Evolutionary conservation across 64 coral and sea anemone genomes (phyloP).

Genomic region (Dendronephthya gigantea): DNA sequence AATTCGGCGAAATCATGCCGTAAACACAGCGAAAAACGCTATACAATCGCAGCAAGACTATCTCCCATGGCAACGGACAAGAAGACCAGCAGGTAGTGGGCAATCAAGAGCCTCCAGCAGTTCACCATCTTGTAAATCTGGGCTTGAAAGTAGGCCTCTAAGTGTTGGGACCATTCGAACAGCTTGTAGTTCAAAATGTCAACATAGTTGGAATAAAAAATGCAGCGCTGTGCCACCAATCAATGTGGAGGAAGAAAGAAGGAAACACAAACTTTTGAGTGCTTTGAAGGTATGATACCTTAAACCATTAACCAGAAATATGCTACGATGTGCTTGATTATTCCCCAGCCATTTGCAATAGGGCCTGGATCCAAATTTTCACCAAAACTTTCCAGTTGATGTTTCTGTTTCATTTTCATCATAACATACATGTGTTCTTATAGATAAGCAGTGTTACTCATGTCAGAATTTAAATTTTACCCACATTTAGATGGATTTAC

Average conservation of each 20-base stretch:
- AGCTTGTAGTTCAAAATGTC: neutral
- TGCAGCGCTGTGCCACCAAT: neutral
- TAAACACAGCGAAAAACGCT: neutral
- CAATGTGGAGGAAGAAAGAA: neutral
- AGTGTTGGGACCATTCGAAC: neutral
- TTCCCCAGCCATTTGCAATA: too few relatives aligned
- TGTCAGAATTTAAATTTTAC: too few relatives aligned
- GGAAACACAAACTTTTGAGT: neutral
- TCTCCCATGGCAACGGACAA: conserved; percentile 8
- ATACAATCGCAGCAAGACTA: neutral
- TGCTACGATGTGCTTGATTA: too few relatives aligned
- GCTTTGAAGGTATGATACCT: neutral
- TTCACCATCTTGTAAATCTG: neutral
- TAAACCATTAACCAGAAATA: neutral
- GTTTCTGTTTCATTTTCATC: too few relatives aligned
- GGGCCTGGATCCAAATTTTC: too few relatives aligned
- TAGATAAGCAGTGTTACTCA: too few relatives aligned
- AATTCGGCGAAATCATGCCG: neutral
- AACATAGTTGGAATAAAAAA: neutral
- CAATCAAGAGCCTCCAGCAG: neutral
- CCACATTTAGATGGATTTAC: too few relatives aligned
- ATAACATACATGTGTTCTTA: too few relatives aligned
- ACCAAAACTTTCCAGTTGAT: too few relatives aligned
- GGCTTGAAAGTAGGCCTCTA: neutral
- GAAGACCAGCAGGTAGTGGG: neutral